A percentile compares a stretch with the other conserved stretches of the same genome.
These are phyloP conservation scores for Dendrolimus houi DNA, from an alignment of 2,888 invertebrate genomes.

Conservation along the genomic window DNA sequence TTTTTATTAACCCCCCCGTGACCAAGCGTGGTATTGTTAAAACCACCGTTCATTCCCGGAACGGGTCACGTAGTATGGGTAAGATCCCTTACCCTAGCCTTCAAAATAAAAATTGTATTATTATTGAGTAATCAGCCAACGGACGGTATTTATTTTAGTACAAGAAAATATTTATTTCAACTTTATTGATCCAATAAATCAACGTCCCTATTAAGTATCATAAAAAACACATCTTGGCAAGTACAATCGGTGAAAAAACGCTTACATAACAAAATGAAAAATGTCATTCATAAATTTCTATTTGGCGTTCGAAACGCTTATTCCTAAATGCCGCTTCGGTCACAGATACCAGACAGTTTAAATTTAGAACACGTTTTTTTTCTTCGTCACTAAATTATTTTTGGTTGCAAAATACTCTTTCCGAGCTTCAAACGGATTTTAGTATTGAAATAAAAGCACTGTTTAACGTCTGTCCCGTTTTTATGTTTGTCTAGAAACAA, in stretches of 20 bases:
- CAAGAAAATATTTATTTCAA: not conserved
- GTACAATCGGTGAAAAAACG: slow-evolving; percentile 5
- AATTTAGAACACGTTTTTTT: slow-evolving; percentile 49
- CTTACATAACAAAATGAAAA: slow-evolving; percentile 8
- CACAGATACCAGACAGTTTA: slow-evolving; percentile 39
- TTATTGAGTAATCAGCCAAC: too few species aligned
- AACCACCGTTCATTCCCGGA: too few species aligned
- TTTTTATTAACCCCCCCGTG: too few species aligned
- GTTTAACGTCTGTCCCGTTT: not conserved
- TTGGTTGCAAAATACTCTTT: slow-evolving; percentile 52
- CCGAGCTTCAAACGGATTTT: slow-evolving; percentile 20
- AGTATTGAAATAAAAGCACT: too few species aligned
- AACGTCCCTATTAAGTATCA: not conserved
- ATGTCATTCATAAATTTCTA: slow-evolving; percentile 38
- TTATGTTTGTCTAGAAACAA: not conserved
- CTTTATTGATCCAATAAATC: not conserved
- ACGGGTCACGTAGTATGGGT: too few species aligned
- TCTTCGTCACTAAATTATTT: slow-evolving; percentile 44
- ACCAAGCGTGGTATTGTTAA: too few species aligned
- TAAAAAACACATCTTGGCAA: not conserved
- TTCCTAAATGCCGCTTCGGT: slow-evolving; percentile 25
- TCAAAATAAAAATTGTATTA: too few species aligned
- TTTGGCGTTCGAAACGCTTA: slow-evolving; percentile 12
- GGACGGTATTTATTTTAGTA: not conserved
- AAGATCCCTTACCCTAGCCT: too few species aligned